phyloP scores from a whole-genome alignment of 2,888 invertebrate species.

The Eugnorisma glareosa region DNA sequence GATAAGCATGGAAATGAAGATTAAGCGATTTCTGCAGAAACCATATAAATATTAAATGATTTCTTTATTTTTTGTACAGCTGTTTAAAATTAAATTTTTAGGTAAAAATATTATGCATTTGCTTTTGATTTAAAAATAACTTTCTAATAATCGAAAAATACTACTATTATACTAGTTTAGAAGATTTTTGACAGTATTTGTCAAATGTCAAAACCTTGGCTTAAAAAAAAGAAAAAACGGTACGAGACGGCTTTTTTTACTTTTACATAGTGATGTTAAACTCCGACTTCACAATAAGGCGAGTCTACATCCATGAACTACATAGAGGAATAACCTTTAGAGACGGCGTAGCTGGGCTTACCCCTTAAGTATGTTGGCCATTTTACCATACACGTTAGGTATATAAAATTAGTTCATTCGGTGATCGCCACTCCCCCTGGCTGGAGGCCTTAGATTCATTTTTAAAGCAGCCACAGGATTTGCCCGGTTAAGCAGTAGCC shows the following conservation, averaged over 20 bases:
- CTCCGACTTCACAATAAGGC: background rate
- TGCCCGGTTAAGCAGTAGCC: no score
- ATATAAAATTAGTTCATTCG: no score
- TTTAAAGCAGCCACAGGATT: no score
- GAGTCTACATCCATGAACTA: background rate
- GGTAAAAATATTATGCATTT: accelerated
- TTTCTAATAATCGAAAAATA: background rate
- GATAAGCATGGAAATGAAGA: no score
- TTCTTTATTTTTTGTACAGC: accelerated
- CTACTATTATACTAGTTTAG: constrained; percentile 25
- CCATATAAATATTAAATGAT: background rate
- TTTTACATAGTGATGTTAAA: background rate
- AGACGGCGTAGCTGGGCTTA: background rate
- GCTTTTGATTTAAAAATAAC: background rate
- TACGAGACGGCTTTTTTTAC: constrained; percentile 36
- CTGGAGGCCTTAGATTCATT: no score
- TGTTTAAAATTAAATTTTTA: background rate
- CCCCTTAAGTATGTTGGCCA: no score
- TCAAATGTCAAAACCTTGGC: constrained; percentile 42
- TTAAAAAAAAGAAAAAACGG: constrained; percentile 22
- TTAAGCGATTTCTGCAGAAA: background rate
- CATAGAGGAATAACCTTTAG: background rate
- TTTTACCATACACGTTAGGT: no score
- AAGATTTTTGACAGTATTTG: constrained; percentile 7
- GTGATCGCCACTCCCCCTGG: no score